Conservation (phyloP, 2,113 vertebrate genomes). For the Dicerorhinus sumatrensis region DNA sequence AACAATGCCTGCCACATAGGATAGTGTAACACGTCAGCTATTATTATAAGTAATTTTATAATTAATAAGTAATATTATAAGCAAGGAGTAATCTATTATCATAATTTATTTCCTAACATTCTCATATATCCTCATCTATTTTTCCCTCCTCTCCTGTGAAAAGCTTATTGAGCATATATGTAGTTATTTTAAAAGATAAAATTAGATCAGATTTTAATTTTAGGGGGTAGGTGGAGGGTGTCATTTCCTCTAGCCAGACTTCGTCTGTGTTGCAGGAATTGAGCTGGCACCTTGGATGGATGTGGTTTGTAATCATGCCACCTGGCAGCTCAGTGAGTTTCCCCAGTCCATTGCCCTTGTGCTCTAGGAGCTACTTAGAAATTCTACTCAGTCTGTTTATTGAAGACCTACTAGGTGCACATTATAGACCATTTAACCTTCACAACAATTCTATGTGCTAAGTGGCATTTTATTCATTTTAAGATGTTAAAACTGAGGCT, state of each 20-base stretch:
- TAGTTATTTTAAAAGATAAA: constrained; percentile 36
- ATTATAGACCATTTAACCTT: neutral
- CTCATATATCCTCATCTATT: neutral
- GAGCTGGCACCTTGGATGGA: fast-evolving
- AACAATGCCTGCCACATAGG: neutral
- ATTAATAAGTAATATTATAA: neutral
- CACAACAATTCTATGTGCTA: neutral
- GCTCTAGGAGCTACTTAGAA: neutral
- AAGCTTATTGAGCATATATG: neutral
- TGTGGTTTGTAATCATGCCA: neutral
- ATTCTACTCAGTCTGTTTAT: neutral
- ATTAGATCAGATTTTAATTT: neutral
- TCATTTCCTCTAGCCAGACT: neutral
- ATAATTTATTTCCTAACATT: neutral
- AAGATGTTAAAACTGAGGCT: constrained; percentile 7
- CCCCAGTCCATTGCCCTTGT: neutral
- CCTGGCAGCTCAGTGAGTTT: neutral
- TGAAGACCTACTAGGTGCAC: neutral
- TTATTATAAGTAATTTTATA: neutral
- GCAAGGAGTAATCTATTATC: constrained; percentile 40
- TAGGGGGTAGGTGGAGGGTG: too few species aligned
- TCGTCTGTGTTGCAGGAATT: neutral
- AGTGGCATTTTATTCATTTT: constrained; percentile 32
- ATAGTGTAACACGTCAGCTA: neutral
- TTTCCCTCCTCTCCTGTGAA: neutral